phyloP scores from a whole-genome alignment of 2,888 invertebrate species.

The Heteropelma amictum region DNA sequence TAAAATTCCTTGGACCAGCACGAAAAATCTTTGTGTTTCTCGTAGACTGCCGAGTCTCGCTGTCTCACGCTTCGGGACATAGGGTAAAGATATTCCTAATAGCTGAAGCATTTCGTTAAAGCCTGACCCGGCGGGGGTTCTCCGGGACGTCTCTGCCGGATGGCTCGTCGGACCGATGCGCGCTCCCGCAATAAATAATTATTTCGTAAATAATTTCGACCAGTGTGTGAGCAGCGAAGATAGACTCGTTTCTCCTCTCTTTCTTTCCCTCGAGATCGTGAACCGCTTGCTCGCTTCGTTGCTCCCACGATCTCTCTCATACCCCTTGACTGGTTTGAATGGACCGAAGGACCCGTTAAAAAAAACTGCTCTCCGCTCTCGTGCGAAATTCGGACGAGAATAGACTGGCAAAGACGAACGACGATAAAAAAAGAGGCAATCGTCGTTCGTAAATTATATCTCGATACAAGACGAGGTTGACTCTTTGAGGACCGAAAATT shows the following conservation, averaged over 20 bases:
- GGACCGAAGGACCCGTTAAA: neutral
- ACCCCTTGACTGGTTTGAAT: neutral
- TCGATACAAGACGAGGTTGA: conserved; percentile 16
- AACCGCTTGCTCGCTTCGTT: too few relatives aligned
- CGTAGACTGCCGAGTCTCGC: neutral
- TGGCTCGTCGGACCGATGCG: conserved; percentile 54
- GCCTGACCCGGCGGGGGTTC: conserved; percentile 70
- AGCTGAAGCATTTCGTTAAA: conserved; percentile 69
- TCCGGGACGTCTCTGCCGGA: conserved; percentile 71
- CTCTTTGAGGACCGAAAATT: conserved; percentile 27
- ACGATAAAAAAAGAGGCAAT: conserved; percentile 9
- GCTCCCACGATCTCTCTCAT: too few relatives aligned
- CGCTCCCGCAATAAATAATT: conserved; percentile 50
- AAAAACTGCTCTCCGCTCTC: conserved; percentile 9
- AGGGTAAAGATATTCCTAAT: conserved; percentile 72
- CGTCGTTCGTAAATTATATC: conserved; percentile 33
- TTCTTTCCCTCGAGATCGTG: neutral
- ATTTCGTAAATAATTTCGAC: conserved; percentile 47
- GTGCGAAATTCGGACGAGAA: conserved; percentile 29
- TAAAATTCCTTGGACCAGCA: too few relatives aligned
- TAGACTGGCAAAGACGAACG: neutral
- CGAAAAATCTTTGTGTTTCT: too few relatives aligned
- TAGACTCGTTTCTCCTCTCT: neutral
- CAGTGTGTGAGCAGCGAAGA: neutral
- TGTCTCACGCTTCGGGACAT: conserved; percentile 70